Conservation (phyloP, 2,888 invertebrate species). For the Augochlorella aurata region DNA sequence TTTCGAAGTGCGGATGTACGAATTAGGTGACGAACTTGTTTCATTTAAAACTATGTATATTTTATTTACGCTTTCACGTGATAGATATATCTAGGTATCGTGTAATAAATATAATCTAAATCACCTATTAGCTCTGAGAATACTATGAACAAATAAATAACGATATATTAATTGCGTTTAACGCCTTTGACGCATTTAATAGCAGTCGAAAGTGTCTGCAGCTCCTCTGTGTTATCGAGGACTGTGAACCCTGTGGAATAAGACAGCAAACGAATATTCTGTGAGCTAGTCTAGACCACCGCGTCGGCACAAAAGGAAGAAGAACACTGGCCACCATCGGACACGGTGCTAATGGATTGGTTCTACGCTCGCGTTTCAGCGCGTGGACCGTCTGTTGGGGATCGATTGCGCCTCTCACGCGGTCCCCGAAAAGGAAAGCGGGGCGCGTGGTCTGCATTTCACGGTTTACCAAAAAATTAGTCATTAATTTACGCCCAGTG, state of each 20-base stretch:
- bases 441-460: slow-evolving; percentile 76
- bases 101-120: too few species aligned
- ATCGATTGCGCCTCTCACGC: slow-evolving; percentile 53
- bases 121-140: too few species aligned
- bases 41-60: too few species aligned
- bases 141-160: too few species aligned
- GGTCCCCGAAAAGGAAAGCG: slow-evolving; percentile 51
- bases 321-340: slow-evolving; percentile 58
- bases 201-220: neutral
- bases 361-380: slow-evolving; percentile 67
- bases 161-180: too few species aligned
- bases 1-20: too few species aligned
- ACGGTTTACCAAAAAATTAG: slow-evolving; percentile 77
- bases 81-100: too few species aligned
- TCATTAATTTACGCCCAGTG: slow-evolving; percentile 74
- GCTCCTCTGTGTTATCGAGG: neutral
- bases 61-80: too few species aligned
- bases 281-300: neutral
- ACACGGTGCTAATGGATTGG: slow-evolving; percentile 74
- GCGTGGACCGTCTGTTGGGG: slow-evolving; percentile 77
- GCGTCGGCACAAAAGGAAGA: slow-evolving; percentile 12
- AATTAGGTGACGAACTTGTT: too few species aligned
- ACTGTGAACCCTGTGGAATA: neutral
- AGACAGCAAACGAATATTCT: neutral
- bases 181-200: too few species aligned